Conservation (phyloP, 2,888 invertebrate species). For the Drosophila macrothrix region DNA sequence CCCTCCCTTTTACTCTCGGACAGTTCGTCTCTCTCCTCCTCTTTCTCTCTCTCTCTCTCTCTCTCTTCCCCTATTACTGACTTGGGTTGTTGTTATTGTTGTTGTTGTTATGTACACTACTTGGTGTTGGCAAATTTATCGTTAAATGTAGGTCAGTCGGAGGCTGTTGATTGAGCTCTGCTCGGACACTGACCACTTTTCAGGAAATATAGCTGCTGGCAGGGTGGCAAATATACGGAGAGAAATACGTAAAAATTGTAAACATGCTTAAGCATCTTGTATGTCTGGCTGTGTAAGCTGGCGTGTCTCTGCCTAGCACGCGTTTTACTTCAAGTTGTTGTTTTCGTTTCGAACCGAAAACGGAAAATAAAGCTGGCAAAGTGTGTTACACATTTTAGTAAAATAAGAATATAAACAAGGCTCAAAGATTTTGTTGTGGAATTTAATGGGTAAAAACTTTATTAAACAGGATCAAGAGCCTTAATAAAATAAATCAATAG, state of each 20-base stretch:
- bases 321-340: conserved; percentile 30
- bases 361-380: conserved; percentile 33
- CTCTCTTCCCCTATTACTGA: conserved; percentile 31
- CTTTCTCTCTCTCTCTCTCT: background rate
- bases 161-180: conserved; percentile 72
- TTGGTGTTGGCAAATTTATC: conserved; percentile 68
- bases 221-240: conserved; percentile 1
- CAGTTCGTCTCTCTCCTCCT: background rate
- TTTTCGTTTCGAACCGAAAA: conserved; percentile 22
- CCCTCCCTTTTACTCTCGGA: background rate
- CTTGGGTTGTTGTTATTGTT: conserved; percentile 11
- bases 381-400: conserved; percentile 25
- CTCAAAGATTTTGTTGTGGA: background rate
- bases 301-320: conserved; percentile 26
- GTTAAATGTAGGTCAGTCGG: conserved; percentile 72
- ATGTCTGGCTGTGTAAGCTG: conserved; percentile 10
- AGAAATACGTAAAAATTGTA: conserved; percentile 31
- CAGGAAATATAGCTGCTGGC: conserved; percentile 30
- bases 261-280: conserved; percentile 36
- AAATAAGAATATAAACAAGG: conserved; percentile 13
- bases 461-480: background rate
- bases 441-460: background rate
- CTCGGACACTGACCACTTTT: conserved; percentile 47
- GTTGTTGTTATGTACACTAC: conserved; percentile 47
- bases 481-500: background rate